These are phyloP conservation scores for Axinella damicornis DNA, from an alignment of 37 sponge, comb jelly and placozoan species.

Conservation along the genomic window DNA sequence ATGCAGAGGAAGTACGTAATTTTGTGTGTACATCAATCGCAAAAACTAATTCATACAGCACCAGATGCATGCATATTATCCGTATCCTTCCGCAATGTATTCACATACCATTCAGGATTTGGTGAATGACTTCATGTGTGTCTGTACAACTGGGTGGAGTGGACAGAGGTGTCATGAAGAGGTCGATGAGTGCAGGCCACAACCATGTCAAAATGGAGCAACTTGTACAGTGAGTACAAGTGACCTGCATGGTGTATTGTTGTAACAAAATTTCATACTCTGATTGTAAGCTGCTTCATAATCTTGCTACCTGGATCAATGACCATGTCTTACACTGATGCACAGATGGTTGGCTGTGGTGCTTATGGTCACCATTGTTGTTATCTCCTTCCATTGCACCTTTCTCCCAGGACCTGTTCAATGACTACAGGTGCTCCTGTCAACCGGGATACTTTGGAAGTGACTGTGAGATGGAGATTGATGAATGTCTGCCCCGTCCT, in stretches of 20 bases:
- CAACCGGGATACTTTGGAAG: conserved; percentile 60
- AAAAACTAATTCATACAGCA: too few species aligned
- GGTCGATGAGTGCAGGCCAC: conserved; percentile 36
- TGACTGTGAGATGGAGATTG: conserved; percentile 67
- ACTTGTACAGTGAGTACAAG: conserved; percentile 47
- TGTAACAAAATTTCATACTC: neutral
- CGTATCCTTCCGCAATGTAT: neutral
- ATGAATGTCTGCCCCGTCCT: conserved; percentile 59
- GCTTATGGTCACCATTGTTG: neutral
- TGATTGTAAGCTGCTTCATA: too few species aligned
- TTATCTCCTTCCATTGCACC: neutral
- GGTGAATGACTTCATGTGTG: conserved; percentile 20
- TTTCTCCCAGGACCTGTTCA: conserved; percentile 24
- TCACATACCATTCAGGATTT: conserved; percentile 2
- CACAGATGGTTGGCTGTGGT: too few species aligned
- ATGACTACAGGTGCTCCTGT: conserved; percentile 66
- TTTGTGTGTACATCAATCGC: too few species aligned
- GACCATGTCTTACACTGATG: too few species aligned
- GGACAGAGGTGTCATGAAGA: conserved; percentile 25
- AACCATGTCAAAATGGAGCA: conserved; percentile 50
- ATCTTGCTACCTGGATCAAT: too few species aligned
- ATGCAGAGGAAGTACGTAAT: too few species aligned
- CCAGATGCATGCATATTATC: too few species aligned
- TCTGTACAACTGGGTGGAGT: conserved; percentile 26
- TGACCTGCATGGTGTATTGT: too few species aligned